A percentile compares a stretch with the other conserved stretches of the same genome.
Conservation (phyloP, 2,113 vertebrate species). For the Pao palembangensis region DNA sequence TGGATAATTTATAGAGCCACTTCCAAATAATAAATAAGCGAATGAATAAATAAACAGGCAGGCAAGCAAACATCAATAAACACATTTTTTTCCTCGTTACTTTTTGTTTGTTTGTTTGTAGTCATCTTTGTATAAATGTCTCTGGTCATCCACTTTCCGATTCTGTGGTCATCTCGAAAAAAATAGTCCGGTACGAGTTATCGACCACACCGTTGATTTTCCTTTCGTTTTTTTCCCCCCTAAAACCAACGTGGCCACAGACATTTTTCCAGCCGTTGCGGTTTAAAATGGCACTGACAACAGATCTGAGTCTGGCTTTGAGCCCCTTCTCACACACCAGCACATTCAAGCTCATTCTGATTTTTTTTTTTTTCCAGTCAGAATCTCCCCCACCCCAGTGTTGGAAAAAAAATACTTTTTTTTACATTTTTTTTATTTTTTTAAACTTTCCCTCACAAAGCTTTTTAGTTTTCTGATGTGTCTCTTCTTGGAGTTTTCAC, state of each 20-base stretch:
- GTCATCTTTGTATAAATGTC: constrained; percentile 52
- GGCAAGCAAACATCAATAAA: constrained; percentile 79
- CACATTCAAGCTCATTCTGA: constrained; percentile 7
- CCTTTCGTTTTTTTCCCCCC: neutral
- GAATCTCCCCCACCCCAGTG: constrained; percentile 23
- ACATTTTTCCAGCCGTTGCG: neutral
- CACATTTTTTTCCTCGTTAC: constrained; percentile 50
- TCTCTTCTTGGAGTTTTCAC: constrained; percentile 40
- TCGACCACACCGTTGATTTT: constrained; percentile 23
- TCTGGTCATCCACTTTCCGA: constrained; percentile 49
- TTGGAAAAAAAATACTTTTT: constrained; percentile 57
- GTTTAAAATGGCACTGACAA: neutral
- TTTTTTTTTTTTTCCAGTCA: neutral
- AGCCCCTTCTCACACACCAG: constrained; percentile 1
- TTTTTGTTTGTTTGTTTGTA: constrained; percentile 27
- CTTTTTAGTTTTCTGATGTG: constrained; percentile 50
- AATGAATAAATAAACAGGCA: constrained; percentile 81
- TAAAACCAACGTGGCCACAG: neutral
- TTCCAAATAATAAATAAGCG: constrained; percentile 79
- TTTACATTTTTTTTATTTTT: no score
- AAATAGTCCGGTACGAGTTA: constrained; percentile 52
- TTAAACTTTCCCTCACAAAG: constrained; percentile 22
- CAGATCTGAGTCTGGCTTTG: constrained; percentile 22
- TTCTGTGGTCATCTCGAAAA: constrained; percentile 47
- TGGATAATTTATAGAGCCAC: constrained; percentile 73